phyloP scores from a whole-genome alignment of 2,888 invertebrate genomes.

The Polylopha cassiicola region DNA sequence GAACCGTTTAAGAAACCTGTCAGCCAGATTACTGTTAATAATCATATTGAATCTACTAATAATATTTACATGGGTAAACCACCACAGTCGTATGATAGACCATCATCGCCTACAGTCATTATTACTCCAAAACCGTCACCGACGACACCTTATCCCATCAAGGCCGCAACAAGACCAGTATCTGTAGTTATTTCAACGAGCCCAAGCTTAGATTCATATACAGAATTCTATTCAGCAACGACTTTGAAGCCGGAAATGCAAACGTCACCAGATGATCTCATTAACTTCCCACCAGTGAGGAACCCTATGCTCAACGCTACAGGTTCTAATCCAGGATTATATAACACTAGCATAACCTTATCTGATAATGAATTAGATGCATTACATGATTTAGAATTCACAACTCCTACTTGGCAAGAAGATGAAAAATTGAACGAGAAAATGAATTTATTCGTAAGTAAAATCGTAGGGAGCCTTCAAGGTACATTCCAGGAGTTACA shows the following conservation, averaged over 20 bases:
- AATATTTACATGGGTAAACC: slow-evolving; percentile 68
- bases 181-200: slow-evolving; percentile 37
- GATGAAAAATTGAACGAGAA: slow-evolving; percentile 87
- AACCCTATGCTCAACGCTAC: slow-evolving; percentile 89
- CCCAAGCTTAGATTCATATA: slow-evolving; percentile 48
- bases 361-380: slow-evolving; percentile 72
- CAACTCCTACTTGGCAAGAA: slow-evolving; percentile 86
- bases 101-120: slow-evolving; percentile 78
- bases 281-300: slow-evolving; percentile 90
- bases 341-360: slow-evolving; percentile 70
- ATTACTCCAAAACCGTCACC: slow-evolving; percentile 83
- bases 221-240: slow-evolving; percentile 50
- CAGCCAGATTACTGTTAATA: slow-evolving; percentile 77
- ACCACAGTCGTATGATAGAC: slow-evolving; percentile 60
- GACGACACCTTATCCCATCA: slow-evolving; percentile 56
- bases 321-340: slow-evolving; percentile 67
- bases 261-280: slow-evolving; percentile 82
- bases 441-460: slow-evolving; percentile 88
- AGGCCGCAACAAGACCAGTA: slow-evolving; percentile 38
- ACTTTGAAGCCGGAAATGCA: slow-evolving; percentile 75
- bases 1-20: slow-evolving; percentile 72
- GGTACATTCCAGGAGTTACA: slow-evolving; percentile 89
- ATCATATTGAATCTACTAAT: slow-evolving; percentile 78
- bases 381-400: slow-evolving; percentile 79
- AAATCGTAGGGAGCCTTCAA: slow-evolving; percentile 89